phyloP scores from a whole-genome alignment of 1,140 invertebrate species.

The Condylostylus longicornis region DNA sequence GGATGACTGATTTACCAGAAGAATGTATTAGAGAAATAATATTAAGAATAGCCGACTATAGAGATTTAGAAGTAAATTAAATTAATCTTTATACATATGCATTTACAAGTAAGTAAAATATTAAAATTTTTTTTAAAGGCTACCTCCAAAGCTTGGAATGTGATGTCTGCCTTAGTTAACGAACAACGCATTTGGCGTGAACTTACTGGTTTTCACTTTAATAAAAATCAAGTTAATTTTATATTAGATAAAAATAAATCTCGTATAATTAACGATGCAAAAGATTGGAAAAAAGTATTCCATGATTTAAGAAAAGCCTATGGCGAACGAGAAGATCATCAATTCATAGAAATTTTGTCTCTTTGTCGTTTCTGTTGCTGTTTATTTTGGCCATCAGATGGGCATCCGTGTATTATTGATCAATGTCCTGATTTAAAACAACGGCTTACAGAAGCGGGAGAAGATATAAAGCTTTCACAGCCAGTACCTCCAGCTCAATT shows the following conservation, averaged over 20 bases:
- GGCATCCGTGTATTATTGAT: conserved; percentile 78
- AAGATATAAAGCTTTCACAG: conserved; percentile 61
- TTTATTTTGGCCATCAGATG: conserved; percentile 88
- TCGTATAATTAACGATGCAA: conserved; percentile 33
- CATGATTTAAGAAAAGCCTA: conserved; percentile 64
- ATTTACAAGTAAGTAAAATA: conserved; percentile 2
- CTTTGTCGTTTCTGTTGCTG: conserved; percentile 90
- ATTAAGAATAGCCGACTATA: conserved; percentile 76
- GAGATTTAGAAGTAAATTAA: conserved; percentile 55
- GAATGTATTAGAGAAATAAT: conserved; percentile 88
- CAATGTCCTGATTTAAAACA: conserved; percentile 64
- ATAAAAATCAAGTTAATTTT: conserved; percentile 62
- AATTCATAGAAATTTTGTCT: conserved; percentile 86
- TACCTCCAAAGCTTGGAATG: conserved; percentile 44
- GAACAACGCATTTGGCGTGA: conserved; percentile 87
- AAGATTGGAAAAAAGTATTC: conserved; percentile 56
- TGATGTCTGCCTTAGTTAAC: conserved; percentile 63
- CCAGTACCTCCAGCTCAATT: conserved; percentile 77
- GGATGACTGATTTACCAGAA: conserved; percentile 78
- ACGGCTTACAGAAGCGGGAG: conserved; percentile 59
- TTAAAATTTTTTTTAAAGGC: conserved; percentile 21
- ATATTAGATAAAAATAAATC: conserved; percentile 41
- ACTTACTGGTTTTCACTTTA: conserved; percentile 85
- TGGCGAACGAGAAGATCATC: conserved; percentile 71
- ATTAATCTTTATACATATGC: too few species aligned